A percentile compares a stretch with the other conserved stretches of the same genome.
Conservation (phyloP, 1,140 invertebrate species). For the Samia ricini region DNA sequence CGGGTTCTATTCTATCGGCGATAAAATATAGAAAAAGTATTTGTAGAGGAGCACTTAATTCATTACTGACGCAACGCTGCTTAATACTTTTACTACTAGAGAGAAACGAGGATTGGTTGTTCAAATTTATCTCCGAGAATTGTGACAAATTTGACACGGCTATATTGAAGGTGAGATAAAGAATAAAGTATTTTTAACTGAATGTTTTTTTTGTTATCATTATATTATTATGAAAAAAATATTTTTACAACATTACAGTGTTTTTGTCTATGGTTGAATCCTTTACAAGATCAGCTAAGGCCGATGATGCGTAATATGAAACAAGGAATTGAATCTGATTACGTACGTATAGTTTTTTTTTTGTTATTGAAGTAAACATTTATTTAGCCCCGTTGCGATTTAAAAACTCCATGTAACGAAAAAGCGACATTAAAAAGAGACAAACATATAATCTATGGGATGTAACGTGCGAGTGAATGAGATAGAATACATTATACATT, state of each 20-base stretch:
- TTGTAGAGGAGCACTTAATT: constrained; percentile 54
- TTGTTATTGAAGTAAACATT: neutral
- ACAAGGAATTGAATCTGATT: constrained; percentile 60
- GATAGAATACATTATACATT: too few species aligned
- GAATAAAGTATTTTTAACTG: neutral
- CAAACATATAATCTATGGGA: too few species aligned
- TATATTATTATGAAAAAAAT: neutral
- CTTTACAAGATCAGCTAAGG: constrained; percentile 61
- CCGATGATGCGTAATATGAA: constrained; percentile 64
- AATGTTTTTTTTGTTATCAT: neutral
- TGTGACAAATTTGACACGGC: constrained; percentile 55
- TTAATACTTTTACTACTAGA: constrained; percentile 53
- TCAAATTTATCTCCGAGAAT: constrained; percentile 57
- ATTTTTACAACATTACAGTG: constrained; percentile 40
- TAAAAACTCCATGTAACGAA: neutral
- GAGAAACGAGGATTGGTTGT: constrained; percentile 62
- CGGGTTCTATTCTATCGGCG: constrained; percentile 43
- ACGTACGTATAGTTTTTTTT: constrained; percentile 43
- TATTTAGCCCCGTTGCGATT: too few species aligned
- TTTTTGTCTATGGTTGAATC: constrained; percentile 62
- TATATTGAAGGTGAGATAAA: constrained; percentile 51
- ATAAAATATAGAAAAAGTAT: constrained; percentile 44
- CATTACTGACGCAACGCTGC: constrained; percentile 41
- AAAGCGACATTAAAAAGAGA: too few species aligned
- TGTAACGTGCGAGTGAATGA: too few species aligned